A percentile compares a stretch with the other conserved stretches of the same genome.
phyloP scores from a whole-genome alignment of 1,140 invertebrate species.

The Drosophila subpulchrella region DNA sequence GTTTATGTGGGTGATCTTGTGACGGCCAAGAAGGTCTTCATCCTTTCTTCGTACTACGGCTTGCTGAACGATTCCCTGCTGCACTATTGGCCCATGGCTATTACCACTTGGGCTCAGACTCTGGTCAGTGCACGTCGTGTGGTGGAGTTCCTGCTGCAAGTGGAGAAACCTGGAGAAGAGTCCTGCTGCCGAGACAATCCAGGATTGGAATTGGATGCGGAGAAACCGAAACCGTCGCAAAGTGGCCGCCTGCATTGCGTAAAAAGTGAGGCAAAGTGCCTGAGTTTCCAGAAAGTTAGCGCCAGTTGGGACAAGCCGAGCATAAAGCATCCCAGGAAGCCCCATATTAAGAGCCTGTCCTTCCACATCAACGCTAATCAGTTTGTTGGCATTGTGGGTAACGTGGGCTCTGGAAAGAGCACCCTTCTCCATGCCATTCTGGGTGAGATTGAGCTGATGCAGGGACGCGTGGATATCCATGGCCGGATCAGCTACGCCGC shows the following conservation, averaged over 20 bases:
- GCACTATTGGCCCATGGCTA: conserved; percentile 89
- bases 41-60: conserved; percentile 85
- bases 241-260: conserved; percentile 52
- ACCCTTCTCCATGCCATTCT: conserved; percentile 89
- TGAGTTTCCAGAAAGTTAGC: conserved; percentile 74
- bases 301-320: conserved; percentile 84
- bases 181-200: conserved; percentile 53
- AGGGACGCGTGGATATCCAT: conserved; percentile 87
- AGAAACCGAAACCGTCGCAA: conserved; percentile 2
- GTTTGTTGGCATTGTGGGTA: conserved; percentile 89
- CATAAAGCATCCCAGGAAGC: conserved; percentile 28
- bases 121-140: conserved; percentile 89
- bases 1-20: conserved; percentile 86
- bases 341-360: conserved; percentile 85
- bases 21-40: conserved; percentile 87
- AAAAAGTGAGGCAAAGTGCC: conserved; percentile 69
- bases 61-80: conserved; percentile 86
- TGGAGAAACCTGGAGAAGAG: conserved; percentile 46
- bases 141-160: conserved; percentile 86
- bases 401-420: conserved; percentile 92
- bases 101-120: conserved; percentile 86
- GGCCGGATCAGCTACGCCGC: conserved; percentile 91
- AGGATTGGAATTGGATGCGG: conserved; percentile 31
- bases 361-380: conserved; percentile 85
- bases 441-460: conserved; percentile 88